Evolutionary conservation across 2,113 vertebrate species (phyloP).

Genomic region (Halichoeres trimaculatus): DNA sequence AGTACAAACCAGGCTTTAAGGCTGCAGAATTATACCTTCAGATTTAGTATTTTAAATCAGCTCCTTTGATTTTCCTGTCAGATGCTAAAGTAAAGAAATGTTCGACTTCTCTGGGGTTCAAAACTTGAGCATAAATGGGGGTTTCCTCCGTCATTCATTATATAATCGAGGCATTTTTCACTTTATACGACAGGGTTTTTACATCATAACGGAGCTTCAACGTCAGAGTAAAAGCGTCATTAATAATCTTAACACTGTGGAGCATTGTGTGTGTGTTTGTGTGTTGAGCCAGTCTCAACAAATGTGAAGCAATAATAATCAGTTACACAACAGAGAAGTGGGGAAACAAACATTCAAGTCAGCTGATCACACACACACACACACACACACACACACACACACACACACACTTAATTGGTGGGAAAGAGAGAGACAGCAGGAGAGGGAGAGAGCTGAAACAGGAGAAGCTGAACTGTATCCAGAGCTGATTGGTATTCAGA

Average conservation of each 20-base stretch:
- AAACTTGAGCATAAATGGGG: too few species aligned
- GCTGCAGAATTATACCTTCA: too few species aligned
- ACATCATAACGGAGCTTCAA: neutral
- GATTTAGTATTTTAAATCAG: too few species aligned
- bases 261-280: neutral
- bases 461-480: constrained; percentile 55
- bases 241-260: neutral
- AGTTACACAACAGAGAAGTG: constrained; percentile 1
- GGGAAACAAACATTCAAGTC: constrained; percentile 3
- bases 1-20: too few species aligned
- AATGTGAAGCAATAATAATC: neutral
- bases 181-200: neutral
- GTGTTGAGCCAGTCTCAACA: neutral
- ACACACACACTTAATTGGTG: neutral
- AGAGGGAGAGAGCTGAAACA: constrained; percentile 43
- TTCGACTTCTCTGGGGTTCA: too few species aligned
- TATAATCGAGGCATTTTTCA: too few species aligned
- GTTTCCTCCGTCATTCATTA: too few species aligned
- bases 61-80: too few species aligned
- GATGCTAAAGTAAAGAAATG: too few species aligned
- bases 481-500: constrained; percentile 68
- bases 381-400: neutral
- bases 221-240: neutral
- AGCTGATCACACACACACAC: constrained; percentile 24
- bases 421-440: neutral